phyloP scores from a whole-genome alignment of 2,113 vertebrate species.

The Chiloscyllium plagiosum region DNA sequence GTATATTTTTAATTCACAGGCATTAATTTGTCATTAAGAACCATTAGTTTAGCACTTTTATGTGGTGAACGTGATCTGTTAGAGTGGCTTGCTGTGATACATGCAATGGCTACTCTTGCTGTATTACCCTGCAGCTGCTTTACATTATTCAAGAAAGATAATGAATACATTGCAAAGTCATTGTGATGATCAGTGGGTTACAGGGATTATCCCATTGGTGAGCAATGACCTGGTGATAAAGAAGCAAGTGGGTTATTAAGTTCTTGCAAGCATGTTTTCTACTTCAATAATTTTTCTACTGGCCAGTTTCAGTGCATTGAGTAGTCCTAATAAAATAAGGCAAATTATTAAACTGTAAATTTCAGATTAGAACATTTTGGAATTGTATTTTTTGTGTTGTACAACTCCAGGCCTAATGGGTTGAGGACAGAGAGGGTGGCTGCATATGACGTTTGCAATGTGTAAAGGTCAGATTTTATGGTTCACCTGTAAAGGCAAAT shows the following conservation, averaged over 20 bases:
- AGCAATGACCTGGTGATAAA: slow-evolving; percentile 27
- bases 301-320: background rate
- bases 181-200: slow-evolving; percentile 28
- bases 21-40: slow-evolving; percentile 83
- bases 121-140: slow-evolving; percentile 21
- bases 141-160: slow-evolving; percentile 13
- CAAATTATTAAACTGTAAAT: background rate
- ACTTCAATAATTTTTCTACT: slow-evolving; percentile 9
- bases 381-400: background rate
- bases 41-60: slow-evolving; percentile 82
- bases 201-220: slow-evolving; percentile 2
- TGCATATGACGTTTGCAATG: background rate
- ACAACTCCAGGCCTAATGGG: background rate
- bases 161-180: slow-evolving; percentile 9
- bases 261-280: slow-evolving; percentile 10
- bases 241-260: slow-evolving; percentile 22
- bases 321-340: background rate
- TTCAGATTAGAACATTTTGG: background rate
- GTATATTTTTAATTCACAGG: slow-evolving; percentile 83
- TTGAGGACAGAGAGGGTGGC: background rate
- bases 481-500: background rate
- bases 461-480: background rate
- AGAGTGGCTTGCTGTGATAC: slow-evolving; percentile 55
- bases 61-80: slow-evolving; percentile 74
- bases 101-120: background rate